Evolutionary conservation across 1,140 invertebrate genomes (phyloP), one percentile per base, ranked within the genome.

Genomic region (Drosophila kanapiae): DNA sequence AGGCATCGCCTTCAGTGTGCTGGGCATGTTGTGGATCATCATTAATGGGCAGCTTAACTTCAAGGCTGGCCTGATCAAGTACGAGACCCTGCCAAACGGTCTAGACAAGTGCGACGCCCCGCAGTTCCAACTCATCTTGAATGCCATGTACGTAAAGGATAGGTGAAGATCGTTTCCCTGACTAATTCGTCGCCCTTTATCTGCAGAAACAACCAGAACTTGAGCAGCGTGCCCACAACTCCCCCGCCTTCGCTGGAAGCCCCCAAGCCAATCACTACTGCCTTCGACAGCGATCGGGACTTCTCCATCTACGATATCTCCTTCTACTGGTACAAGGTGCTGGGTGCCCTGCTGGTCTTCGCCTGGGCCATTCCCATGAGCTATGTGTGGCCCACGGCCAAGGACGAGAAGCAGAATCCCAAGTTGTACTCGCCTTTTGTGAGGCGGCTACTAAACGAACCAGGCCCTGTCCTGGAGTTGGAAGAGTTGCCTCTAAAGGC

Each of bases 11-110:
- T 90, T 94, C 16, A 95, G 96, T 70, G 91, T 97, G 6, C 80
- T 93, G 3, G 93, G 96, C 18, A 95, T 96, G 74, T 94, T 96
- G 7, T 97, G 96, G 96, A 95, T 98, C 43, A 97, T 96, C 3
- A 93, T 97, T 38, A 96, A 96, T 10, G 95, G 96, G 2, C 96
- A 97, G 91, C 92, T 95, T 3, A 94, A 95, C 45, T 95, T 96
- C 48, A 94, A 95, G n/a, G 93, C 90, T 3, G 95, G 95, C 0
- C 82, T 70, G 93, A 95, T 84, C 53, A 72, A 35, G 94, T 95
- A 91, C 86, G 94, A 4, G 5, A 90, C 93, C 3, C 94, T 95
- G 78, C 93, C 94, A 0, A 91, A 95, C 3, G 95, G 93, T 1
- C 81, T 95, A 5, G 94, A 95, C 16, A 94, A 94, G 49, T 96